Evolutionary conservation across 1,140 invertebrate species (phyloP).

Genomic region (Probaryconus sp.): DNA sequence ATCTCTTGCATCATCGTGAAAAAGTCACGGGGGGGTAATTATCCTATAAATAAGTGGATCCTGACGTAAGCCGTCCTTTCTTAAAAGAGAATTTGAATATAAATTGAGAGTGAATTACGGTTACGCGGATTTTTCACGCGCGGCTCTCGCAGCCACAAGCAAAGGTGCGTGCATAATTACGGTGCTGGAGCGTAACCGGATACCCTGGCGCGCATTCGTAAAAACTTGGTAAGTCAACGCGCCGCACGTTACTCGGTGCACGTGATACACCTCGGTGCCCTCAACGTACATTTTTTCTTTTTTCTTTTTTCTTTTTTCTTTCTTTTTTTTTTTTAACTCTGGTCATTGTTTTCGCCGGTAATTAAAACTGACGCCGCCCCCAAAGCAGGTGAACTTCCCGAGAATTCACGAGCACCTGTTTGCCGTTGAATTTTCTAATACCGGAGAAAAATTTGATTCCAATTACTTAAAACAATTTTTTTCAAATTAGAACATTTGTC

Average conservation of each 20-base stretch:
- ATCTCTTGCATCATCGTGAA: no score
- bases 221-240: constrained; percentile 35
- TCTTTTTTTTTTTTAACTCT: constrained; percentile 63
- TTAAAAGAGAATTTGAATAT: constrained; percentile 10
- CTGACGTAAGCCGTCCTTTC: constrained; percentile 1
- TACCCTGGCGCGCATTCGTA: constrained; percentile 35
- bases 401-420: constrained; percentile 26
- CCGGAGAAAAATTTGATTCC: no score
- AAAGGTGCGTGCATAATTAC: constrained; percentile 60
- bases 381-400: constrained; percentile 28
- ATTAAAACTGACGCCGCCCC: constrained; percentile 57
- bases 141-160: constrained; percentile 6
- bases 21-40: no score
- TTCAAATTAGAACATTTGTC: no score
- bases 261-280: constrained; percentile 62
- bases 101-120: constrained; percentile 28
- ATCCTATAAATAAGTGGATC: neutral
- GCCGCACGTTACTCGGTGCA: constrained; percentile 28
- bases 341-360: constrained; percentile 60
- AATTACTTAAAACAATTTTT: no score
- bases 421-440: no score
- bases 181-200: constrained; percentile 57
- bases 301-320: no score
- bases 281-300: no score
- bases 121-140: constrained; percentile 39